Evolutionary conservation across 2,113 vertebrate genomes (phyloP).

Genomic region (Rattus norvegicus): GRCr8 NC_086023.1:41271501-41272000

Average conservation of each 20-base stretch:
- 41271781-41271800: not conserved
- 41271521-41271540: not conserved
- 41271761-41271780: not conserved
- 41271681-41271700: not conserved
- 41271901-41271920: not conserved
- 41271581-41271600: not conserved
- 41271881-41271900: not conserved
- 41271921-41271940: not conserved
- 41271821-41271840: not conserved
- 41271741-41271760: rapidly evolving
- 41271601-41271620: too few relatives aligned
- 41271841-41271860: not conserved
- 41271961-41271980: not conserved
- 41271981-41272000: not conserved
- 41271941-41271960: not conserved
- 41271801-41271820: not conserved
- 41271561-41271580: not conserved
- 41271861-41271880: not conserved
- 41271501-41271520: not conserved
- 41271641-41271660: not conserved
- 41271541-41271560: not conserved
- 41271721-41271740: not conserved
- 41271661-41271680: not conserved
- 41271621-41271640: not conserved
- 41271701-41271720: too few relatives aligned